Percentiles rank a stretch among this genome's conserved stretches.
Evolutionary conservation across 2,113 vertebrate genomes (phyloP).

Genomic region (Cnemophilus loriae): DNA sequence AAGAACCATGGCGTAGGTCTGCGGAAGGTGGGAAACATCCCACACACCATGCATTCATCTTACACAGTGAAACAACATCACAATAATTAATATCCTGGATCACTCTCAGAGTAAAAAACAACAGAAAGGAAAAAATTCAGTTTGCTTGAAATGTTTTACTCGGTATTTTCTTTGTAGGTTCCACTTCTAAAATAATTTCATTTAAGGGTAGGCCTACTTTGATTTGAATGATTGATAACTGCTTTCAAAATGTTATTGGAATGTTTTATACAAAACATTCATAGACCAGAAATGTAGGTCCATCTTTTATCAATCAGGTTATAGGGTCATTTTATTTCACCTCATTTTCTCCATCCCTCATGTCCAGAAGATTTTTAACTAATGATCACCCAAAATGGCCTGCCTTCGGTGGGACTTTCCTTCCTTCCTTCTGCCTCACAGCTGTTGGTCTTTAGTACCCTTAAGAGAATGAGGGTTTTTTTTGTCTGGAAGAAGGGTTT

Average conservation of each 20-base stretch:
- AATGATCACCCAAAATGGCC: rapidly evolving
- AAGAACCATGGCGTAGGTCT: background rate
- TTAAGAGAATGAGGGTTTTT: background rate
- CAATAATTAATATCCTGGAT: background rate
- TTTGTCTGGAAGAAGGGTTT: background rate
- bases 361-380: background rate
- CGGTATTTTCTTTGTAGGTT: background rate
- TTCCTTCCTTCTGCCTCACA: background rate
- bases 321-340: background rate
- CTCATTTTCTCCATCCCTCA: background rate
- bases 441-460: rapidly evolving
- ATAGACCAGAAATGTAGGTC: background rate
- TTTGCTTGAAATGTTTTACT: background rate
- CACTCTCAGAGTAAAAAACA: background rate
- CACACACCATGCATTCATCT: background rate
- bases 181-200: background rate
- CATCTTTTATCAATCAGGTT: background rate
- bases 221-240: background rate
- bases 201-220: background rate
- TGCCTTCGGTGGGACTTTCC: background rate
- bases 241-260: background rate
- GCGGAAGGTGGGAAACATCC: background rate
- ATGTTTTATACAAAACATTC: background rate
- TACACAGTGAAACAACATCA: background rate
- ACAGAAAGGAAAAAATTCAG: background rate